A percentile compares a stretch with the other conserved stretches of the same genome.
Evolutionary conservation across 2,113 vertebrate genomes (phyloP).

Genomic region (Dolichallabes microphthalmus): DNA sequence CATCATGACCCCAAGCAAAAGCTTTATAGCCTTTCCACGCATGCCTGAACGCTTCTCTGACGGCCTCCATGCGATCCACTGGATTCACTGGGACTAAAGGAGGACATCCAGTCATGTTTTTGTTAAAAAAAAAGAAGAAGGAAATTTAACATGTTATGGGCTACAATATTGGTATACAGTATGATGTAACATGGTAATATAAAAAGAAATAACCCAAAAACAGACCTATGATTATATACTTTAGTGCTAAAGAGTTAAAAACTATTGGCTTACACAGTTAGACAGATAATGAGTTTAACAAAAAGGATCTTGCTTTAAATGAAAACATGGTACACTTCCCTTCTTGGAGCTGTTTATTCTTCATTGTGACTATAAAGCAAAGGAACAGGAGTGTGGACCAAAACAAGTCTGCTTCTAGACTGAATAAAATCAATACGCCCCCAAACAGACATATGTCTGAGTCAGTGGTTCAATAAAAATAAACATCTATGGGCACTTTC

Average conservation of each 20-base stretch:
- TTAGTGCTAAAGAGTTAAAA: not conserved
- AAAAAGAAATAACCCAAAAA: not conserved
- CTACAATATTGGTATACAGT: not conserved
- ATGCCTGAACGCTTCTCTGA: slow-evolving; percentile 85
- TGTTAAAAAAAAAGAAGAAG: not conserved
- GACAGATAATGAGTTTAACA: not conserved
- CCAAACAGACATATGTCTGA: not conserved
- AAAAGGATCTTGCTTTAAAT: not conserved
- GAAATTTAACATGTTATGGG: not conserved
- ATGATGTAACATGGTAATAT: not conserved
- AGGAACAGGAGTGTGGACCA: not conserved
- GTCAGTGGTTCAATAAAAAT: not conserved
- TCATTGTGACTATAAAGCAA: not conserved
- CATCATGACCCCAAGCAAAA: slow-evolving; percentile 93
- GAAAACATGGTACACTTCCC: not conserved
- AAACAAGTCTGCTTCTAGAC: not conserved
- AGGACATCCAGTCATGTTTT: not conserved
- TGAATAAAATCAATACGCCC: not conserved
- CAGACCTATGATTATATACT: not conserved
- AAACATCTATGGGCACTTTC: not conserved
- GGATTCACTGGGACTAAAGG: slow-evolving; percentile 29
- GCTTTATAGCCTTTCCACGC: slow-evolving; percentile 90
- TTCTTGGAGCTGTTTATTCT: not conserved
- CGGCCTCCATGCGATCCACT: slow-evolving; percentile 63
- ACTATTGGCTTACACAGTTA: not conserved